These are phyloP conservation scores for Euplexia lucipara DNA, from an alignment of 2,888 invertebrate species.

Conservation along the genomic window DNA sequence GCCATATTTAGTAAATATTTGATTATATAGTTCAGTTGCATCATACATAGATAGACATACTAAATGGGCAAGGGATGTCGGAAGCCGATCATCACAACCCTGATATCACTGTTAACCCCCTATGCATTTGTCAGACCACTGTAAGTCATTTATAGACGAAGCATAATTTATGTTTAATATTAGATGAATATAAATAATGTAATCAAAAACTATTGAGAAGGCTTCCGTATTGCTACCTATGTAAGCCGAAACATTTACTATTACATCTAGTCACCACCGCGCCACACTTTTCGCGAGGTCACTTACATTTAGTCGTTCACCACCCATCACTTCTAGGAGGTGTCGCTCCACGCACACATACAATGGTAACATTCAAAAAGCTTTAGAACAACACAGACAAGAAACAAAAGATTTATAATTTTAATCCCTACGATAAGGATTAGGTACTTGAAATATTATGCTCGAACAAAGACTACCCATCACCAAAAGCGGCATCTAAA, in stretches of 20 bases:
- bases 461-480: conserved; percentile 1
- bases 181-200: conserved; percentile 55
- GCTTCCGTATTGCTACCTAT: conserved; percentile 60
- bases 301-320: conserved; percentile 40
- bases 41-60: conserved; percentile 18
- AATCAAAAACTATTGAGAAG: conserved; percentile 53
- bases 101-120: conserved; percentile 36
- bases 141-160: conserved; percentile 27
- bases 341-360: too few relatives aligned
- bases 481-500: neutral
- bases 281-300: conserved; percentile 17
- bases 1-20: conserved; percentile 32
- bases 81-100: conserved; percentile 47
- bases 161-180: conserved; percentile 29
- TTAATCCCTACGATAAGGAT: neutral
- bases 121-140: conserved; percentile 16
- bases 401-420: neutral
- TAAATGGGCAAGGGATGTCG: conserved; percentile 32
- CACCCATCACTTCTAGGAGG: neutral
- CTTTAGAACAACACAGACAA: neutral
- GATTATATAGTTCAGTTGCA: conserved; percentile 30
- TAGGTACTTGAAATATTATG: conserved; percentile 33
- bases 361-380: conserved; percentile 1
- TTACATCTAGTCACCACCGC: conserved; percentile 54
- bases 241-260: conserved; percentile 58